Conservation (phyloP, 2,888 invertebrate species). For the Parnassius apollo region DNA sequence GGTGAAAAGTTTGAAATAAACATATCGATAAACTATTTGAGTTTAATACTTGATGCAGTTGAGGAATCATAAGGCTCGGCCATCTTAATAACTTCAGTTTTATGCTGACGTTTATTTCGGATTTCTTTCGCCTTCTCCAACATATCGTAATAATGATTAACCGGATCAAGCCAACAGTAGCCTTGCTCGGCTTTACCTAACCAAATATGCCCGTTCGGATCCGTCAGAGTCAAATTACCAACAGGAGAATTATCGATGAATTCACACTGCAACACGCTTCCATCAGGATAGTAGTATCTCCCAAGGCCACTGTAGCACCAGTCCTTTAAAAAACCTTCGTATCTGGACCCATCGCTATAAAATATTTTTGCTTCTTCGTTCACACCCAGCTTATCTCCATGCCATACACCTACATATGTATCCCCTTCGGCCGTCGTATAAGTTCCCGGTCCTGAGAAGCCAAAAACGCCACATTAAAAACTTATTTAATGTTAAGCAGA, state of each 20-base stretch:
- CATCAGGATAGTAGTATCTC: slow-evolving; percentile 75
- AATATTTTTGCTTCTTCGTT: slow-evolving; percentile 53
- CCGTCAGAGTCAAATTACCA: slow-evolving; percentile 63
- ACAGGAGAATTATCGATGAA: slow-evolving; percentile 78
- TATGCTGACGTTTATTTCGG: neutral
- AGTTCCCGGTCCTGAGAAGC: slow-evolving; percentile 65
- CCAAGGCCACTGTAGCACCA: slow-evolving; percentile 74
- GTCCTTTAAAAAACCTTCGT: slow-evolving; percentile 71
- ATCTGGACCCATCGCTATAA: slow-evolving; percentile 72
- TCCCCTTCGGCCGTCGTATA: slow-evolving; percentile 83
- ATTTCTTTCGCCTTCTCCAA: slow-evolving; percentile 47
- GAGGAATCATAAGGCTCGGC: neutral
- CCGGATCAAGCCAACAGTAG: slow-evolving; percentile 62
- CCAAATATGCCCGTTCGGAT: slow-evolving; percentile 80
- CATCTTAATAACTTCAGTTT: neutral
- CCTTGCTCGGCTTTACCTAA: slow-evolving; percentile 65
- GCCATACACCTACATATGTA: slow-evolving; percentile 79
- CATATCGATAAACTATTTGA: neutral
- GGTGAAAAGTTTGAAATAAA: no score
- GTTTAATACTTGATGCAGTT: neutral
- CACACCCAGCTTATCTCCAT: slow-evolving; percentile 70
- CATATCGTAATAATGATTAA: slow-evolving; percentile 66
- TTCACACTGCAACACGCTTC: slow-evolving; percentile 63
- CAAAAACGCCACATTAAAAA: neutral
- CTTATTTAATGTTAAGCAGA: no score